Base-by-base conservation (phyloP, 2,113 vertebrate genomes). In the Rhinichthys klamathensis region DNA sequence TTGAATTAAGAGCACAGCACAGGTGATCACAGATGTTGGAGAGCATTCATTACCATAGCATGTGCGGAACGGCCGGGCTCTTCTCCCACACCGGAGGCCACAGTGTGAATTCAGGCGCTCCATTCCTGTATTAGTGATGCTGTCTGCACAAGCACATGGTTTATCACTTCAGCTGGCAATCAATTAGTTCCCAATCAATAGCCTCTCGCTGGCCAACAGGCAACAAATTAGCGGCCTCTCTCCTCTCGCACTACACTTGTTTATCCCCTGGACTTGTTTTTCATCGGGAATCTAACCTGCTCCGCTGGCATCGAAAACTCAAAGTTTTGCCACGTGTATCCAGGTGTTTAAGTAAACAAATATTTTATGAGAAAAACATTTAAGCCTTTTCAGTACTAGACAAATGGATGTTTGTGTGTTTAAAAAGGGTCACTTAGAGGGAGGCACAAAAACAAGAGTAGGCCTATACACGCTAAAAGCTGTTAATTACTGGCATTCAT, bases 151-250 rank as follows among this genome's bases (percentile, higher is more conserved):
- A 44, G 73, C 75, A 67, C 82, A 84, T 86, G 86, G 80, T 88
- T 84, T 89, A 86, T 88, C 85, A 82, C 84, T 77, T 78, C 72
- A 35, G 86, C 83, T 44, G 78, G 89, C 86, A 86, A 89, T 89
- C 84, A 89, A 79, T 89, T 88, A 82, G 84, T 74, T 74, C 82
- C 78, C 82, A 80, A 86, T 86, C 86, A 86, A 88, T 85, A 86
- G 76, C 72, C 82, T 78, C 72, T 77, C 13, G 35, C 77, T 81
- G 80, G 80, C 80, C 81, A 83, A 83, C 81, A 83, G 81, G 81
- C 81, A 72, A 86, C 82, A 86, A 86, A 88, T 88, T 84, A 88
- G 80, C 82, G n/a, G 73, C 80, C 70, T 75, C 75, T 82, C 81
- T 84, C 25, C 16, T 46, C 87, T 73, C 41, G 25, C 67, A 80